Evolutionary conservation across 2,888 invertebrate genomes (phyloP), one percentile per base, ranked within the genome.

Genomic region (Sympetrum striolatum): DNA sequence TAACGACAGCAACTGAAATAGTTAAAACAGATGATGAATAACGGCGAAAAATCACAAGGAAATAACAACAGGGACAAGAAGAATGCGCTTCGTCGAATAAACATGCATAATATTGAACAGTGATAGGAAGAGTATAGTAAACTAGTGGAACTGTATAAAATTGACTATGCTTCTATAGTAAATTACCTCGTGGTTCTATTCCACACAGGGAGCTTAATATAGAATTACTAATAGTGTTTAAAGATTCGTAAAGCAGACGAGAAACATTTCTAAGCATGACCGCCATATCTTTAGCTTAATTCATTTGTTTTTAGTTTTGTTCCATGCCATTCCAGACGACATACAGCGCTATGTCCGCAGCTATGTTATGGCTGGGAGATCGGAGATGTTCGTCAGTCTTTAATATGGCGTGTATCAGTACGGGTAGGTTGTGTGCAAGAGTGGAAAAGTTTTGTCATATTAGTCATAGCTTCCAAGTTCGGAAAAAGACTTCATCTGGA

Each of bases 371-470:
- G 80, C 81, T 90, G 39, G 80, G 90, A 18, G 91, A 86, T 31
- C 90, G 90, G 39, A 90, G 90, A 64, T 94, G 95, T 95, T 96
- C 95, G 96, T 95, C 96, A 95, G 96, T 96, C 95, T 95, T 95
- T 95, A 96, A 96, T 95, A 97, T 97, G 97, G 97, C 97, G 96
- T 96, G 96, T 96, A 95, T 96, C 96, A 96, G 96, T 95, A 96
- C 96, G 95, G 96, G 96, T 95, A 96, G 96, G 95, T 95, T 97
- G 94, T 97, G 96, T 96, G 96, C 96, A 95, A 96, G 96, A 95
- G 96, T 96, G 94, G 96, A 96, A 95, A 96, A 96, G 96, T 95
- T 97, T 96, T 97, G 96, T 96, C 96, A 96, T 95, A 96, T 96
- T 94, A 96, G 96, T 95, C 95, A 95, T 94, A 95, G 95, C 94